These are phyloP conservation scores for Standfussiana lucernea DNA, from an alignment of 2,888 invertebrate species.

Conservation along the genomic window DNA sequence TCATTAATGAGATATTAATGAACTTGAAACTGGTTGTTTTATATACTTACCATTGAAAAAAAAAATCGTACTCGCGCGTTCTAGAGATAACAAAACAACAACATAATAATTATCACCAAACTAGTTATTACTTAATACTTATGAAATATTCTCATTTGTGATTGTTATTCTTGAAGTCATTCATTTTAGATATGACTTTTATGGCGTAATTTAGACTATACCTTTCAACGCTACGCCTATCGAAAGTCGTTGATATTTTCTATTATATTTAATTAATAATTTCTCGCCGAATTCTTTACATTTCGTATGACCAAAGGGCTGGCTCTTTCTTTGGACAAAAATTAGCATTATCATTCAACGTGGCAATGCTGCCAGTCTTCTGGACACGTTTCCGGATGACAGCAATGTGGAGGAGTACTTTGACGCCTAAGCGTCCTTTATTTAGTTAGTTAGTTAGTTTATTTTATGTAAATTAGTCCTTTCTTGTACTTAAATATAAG, in stretches of 20 bases:
- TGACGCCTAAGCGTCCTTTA: too few species aligned
- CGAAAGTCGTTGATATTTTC: neutral
- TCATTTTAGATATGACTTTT: neutral
- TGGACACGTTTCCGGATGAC: too few species aligned
- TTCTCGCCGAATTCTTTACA: too few species aligned
- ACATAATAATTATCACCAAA: neutral
- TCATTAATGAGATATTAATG: neutral
- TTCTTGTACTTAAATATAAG: too few species aligned
- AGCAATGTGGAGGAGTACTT: too few species aligned
- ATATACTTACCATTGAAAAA: neutral
- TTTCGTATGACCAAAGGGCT: too few species aligned
- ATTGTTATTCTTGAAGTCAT: neutral
- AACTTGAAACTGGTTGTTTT: neutral
- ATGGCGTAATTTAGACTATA: neutral
- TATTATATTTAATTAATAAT: neutral
- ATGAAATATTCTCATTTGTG: neutral
- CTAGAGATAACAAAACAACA: conserved; percentile 1
- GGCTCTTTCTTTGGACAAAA: too few species aligned
- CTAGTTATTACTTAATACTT: neutral
- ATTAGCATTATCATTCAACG: too few species aligned
- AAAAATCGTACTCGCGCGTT: conserved; percentile 2
- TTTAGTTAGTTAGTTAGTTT: too few species aligned
- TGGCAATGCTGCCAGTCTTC: too few species aligned
- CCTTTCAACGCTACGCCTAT: neutral
- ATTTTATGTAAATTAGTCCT: too few species aligned